These are phyloP conservation scores for Myocastor coypus DNA, from an alignment of 2,113 vertebrate species.

Conservation along the genomic window DNA sequence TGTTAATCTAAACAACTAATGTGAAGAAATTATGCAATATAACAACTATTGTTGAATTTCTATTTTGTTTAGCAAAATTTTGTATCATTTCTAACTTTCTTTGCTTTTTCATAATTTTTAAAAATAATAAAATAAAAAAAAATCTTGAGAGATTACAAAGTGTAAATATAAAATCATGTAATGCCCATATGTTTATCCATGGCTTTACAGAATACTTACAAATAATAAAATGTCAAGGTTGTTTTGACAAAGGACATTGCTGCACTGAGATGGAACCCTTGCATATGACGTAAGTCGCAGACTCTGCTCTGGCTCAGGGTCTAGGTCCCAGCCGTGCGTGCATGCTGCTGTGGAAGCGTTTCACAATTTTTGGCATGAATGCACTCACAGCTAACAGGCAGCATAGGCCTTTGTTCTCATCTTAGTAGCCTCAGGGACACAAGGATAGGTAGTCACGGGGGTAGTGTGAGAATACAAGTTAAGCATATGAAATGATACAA, in stretches of 20 bases:
- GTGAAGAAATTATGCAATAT: no score
- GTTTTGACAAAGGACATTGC: background rate
- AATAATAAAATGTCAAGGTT: background rate
- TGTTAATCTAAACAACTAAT: no score
- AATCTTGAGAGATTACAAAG: background rate
- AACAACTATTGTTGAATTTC: no score
- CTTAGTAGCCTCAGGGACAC: background rate
- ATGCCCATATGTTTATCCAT: background rate
- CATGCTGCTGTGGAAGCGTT: background rate
- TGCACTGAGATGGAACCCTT: background rate
- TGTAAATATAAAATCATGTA: background rate
- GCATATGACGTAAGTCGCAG: fast-evolving
- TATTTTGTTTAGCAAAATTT: no score
- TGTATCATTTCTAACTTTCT: no score
- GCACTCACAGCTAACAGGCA: background rate
- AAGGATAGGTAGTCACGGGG: background rate
- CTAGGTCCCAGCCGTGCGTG: background rate
- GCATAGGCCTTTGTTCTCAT: background rate
- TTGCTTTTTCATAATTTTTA: no score
- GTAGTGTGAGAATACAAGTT: background rate
- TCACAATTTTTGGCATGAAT: background rate
- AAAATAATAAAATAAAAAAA: background rate
- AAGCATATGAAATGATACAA: background rate
- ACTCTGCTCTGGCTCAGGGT: background rate
- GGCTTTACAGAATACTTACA: background rate